Conservation (phyloP, 2,797 vertebrate genomes). For the Sebastolobus altivelis region DNA sequence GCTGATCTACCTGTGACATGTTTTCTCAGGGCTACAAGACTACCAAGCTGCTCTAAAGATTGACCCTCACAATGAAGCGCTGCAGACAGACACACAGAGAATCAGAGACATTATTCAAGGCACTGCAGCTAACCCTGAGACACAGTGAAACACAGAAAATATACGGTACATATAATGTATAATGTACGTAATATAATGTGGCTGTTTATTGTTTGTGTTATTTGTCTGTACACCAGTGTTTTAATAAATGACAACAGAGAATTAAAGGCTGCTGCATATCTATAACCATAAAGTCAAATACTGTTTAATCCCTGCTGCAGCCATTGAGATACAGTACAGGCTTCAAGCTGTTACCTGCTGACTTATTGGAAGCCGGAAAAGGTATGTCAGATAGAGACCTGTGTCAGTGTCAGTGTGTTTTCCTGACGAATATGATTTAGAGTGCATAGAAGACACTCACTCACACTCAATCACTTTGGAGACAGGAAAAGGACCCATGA, state of each 20-base stretch:
- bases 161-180: not conserved
- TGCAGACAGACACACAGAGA: slow-evolving; percentile 88
- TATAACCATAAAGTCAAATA: not conserved
- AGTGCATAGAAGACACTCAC: not conserved
- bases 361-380: not conserved
- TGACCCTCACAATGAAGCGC: slow-evolving; percentile 82
- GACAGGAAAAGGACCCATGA: too few species aligned
- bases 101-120: slow-evolving; percentile 90
- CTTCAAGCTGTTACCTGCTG: not conserved
- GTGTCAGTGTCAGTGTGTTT: not conserved
- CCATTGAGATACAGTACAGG: not conserved
- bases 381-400: not conserved
- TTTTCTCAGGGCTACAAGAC: slow-evolving; percentile 91
- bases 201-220: not conserved
- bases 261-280: not conserved
- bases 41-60: slow-evolving; percentile 93
- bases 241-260: not conserved
- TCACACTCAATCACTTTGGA: too few species aligned
- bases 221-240: not conserved
- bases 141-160: slow-evolving; percentile 6
- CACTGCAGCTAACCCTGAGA: slow-evolving; percentile 45
- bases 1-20: slow-evolving; percentile 16
- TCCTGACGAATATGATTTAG: not conserved
- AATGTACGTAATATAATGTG: too few species aligned
- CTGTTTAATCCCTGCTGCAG: not conserved